A percentile compares a stretch with the other conserved stretches of the same genome.
Evolutionary conservation across 2,797 vertebrate species (phyloP).

Genomic region (Sarcophilus harrisii): DNA sequence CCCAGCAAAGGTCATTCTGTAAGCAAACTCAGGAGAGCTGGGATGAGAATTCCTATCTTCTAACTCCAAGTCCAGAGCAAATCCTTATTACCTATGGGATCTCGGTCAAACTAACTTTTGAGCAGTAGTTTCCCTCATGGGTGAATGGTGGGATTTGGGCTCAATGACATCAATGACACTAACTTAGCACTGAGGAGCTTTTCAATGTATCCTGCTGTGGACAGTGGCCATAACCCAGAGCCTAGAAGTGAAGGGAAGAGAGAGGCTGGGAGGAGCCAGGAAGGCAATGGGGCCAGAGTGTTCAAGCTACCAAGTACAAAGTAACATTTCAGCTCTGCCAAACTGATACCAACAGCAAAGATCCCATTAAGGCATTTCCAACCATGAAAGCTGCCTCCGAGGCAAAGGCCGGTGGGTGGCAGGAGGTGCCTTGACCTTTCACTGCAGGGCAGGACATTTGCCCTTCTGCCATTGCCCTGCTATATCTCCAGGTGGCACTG

Average conservation of each 20-base stretch:
- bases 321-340: background rate
- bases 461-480: background rate
- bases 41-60: background rate
- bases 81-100: background rate
- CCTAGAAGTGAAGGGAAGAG: background rate
- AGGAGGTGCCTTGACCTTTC: slow-evolving; percentile 24
- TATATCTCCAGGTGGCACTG: slow-evolving; percentile 3
- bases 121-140: background rate
- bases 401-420: background rate
- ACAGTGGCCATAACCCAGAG: background rate
- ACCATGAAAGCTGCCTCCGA: background rate
- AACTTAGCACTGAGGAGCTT: background rate
- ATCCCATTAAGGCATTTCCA: slow-evolving; percentile 17
- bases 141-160: background rate
- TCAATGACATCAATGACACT: background rate
- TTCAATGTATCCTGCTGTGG: background rate
- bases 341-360: background rate
- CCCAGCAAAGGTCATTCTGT: background rate
- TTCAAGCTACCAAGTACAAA: background rate
- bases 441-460: background rate
- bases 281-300: background rate
- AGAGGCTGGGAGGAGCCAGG: too few relatives aligned
- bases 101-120: background rate
- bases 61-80: background rate
- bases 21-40: background rate